A percentile compares a stretch with the other conserved stretches of the same genome.
Evolutionary conservation across 1,140 invertebrate species (phyloP).

Genomic region (Bombyx mandarina): DNA sequence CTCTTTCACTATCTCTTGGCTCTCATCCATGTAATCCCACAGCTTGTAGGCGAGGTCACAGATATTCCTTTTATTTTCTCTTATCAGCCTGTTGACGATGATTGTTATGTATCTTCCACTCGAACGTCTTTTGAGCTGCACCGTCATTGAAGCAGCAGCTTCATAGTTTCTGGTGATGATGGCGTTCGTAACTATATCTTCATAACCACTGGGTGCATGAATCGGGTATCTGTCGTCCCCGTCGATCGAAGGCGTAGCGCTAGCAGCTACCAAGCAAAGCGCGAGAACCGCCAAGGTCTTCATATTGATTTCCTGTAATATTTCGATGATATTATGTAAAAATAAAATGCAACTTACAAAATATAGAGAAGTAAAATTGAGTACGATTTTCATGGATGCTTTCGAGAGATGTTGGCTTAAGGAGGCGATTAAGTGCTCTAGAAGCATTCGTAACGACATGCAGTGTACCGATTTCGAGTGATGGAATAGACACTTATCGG

Average conservation of each 20-base stretch:
- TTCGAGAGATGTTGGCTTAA: too few relatives aligned
- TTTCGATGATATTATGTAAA: too few relatives aligned
- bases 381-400: too few relatives aligned
- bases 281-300: too few relatives aligned
- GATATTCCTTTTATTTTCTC: neutral
- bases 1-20: slow-evolving; percentile 1
- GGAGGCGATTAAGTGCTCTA: too few relatives aligned
- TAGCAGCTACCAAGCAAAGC: neutral
- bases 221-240: neutral
- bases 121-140: neutral
- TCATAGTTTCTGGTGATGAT: neutral
- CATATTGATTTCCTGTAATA: too few relatives aligned
- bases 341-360: too few relatives aligned
- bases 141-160: neutral
- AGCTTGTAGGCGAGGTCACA: slow-evolving; percentile 2
- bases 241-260: neutral
- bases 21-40: neutral
- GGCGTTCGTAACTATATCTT: neutral
- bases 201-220: neutral
- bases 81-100: neutral
- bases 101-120: neutral
- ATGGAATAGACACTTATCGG: too few relatives aligned
- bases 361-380: too few relatives aligned
- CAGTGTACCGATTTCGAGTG: too few relatives aligned
- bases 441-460: too few relatives aligned